These are phyloP conservation scores for Cerceris ruficornis DNA, from an alignment of 2,888 invertebrate genomes.

Conservation along the genomic window DNA sequence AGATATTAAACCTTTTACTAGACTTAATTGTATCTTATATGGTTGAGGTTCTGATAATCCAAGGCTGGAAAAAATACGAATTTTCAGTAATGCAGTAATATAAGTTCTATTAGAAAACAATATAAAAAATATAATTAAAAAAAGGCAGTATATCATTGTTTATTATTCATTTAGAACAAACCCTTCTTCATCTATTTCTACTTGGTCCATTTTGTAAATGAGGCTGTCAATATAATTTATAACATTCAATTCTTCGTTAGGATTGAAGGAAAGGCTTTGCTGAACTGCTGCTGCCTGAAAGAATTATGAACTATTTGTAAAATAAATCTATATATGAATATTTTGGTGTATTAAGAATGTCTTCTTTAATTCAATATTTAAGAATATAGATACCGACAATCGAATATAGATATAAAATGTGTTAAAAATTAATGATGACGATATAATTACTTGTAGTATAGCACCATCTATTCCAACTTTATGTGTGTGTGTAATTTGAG, in stretches of 20 bases:
- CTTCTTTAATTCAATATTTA: background rate
- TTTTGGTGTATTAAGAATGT: background rate
- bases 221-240: constrained; percentile 83
- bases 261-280: constrained; percentile 82
- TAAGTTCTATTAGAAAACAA: background rate
- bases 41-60: constrained; percentile 80
- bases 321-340: constrained; percentile 3
- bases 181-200: constrained; percentile 82
- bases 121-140: background rate
- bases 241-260: constrained; percentile 81
- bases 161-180: constrained; percentile 51
- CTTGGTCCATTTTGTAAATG: constrained; percentile 82
- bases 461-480: constrained; percentile 84
- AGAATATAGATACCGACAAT: background rate
- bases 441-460: constrained; percentile 81
- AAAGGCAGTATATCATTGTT: background rate
- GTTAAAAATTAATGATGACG: background rate
- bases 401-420: background rate
- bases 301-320: constrained; percentile 31
- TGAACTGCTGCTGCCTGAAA: constrained; percentile 84
- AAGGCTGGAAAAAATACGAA: constrained; percentile 68
- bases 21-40: constrained; percentile 83
- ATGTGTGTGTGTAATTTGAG: constrained; percentile 86
- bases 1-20: constrained; percentile 83
- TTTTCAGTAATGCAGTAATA: background rate